Conservation (phyloP, 2,888 invertebrate species). For the Tortrix viridana region DNA sequence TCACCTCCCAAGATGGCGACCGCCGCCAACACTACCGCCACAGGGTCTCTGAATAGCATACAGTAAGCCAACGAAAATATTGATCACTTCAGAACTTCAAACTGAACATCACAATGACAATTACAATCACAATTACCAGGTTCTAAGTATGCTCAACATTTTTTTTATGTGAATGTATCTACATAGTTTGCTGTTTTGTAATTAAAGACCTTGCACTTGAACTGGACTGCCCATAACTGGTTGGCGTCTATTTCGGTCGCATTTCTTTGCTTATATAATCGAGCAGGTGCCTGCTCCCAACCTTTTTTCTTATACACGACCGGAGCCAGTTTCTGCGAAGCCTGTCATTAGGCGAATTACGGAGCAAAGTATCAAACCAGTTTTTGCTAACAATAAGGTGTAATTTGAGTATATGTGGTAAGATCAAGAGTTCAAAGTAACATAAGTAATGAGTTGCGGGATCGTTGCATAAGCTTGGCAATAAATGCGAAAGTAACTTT, state of each 20-base stretch:
- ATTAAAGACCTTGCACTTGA: slow-evolving; percentile 10
- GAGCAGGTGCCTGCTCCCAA: slow-evolving; percentile 22
- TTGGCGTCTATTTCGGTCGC: slow-evolving; percentile 25
- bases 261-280: slow-evolving; percentile 12
- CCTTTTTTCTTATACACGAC: slow-evolving; percentile 26
- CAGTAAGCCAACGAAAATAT: no score
- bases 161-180: no score
- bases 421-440: slow-evolving; percentile 1
- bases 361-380: slow-evolving; percentile 22
- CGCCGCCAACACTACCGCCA: no score
- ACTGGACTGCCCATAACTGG: not conserved
- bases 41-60: no score
- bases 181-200: not conserved
- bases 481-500: no score
- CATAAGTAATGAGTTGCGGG: not conserved
- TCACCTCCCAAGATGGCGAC: no score
- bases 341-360: slow-evolving; percentile 14
- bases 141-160: no score
- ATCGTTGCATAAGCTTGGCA: not conserved
- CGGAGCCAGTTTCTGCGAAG: slow-evolving; percentile 21
- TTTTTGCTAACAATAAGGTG: slow-evolving; percentile 15
- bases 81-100: no score
- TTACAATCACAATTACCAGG: no score
- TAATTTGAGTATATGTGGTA: slow-evolving; percentile 12
- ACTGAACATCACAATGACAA: no score